Evolutionary conservation across 2,797 vertebrate genomes (phyloP), one percentile per base, ranked within the genome.

Genomic region (Ficedula albicollis): DNA sequence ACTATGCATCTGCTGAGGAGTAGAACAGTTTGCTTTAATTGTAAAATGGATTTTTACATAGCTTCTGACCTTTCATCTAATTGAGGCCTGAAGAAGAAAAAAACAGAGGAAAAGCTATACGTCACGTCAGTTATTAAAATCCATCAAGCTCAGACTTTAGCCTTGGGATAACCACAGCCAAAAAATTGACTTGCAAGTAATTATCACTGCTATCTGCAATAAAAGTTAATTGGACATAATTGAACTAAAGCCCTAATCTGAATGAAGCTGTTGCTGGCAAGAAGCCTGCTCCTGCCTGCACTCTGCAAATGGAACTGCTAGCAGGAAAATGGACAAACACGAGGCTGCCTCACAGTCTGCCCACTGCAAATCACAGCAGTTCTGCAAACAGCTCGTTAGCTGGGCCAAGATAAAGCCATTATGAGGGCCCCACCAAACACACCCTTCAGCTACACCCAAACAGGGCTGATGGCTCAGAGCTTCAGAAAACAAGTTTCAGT

Each of bases 191-290:
- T 97, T 94, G 95, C 93, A 96, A 97, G 97, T 97, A 98, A 98
- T 98, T 98, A 98, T 97, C 97, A 96, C 92, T 84, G 95, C 97
- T 98, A 97, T 97, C 96, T 97, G 97, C 97, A 98, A 98, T 98
- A 98, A 97, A 98, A 98, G 97, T 97, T 98, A 98, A 98, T 98
- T 98, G 97, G 96, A 97, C 97, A 96, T 98, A 98, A 98, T 94
- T 98, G 97, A 98, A 98, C 97, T 97, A 97, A 98, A 76, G 93
- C 97, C 97, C 97, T 97, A 97, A 97, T 97, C 84, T 84, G 97
- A 97, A 97, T 93, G 95, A 98, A 96, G 95, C 96, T 96, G 92
- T 93, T 95, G 96, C 96, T 98, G 97, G 97, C 96, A 83, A 95
- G 96, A 43, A 96, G 97, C 95, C 97, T 85, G 95, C 92, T 96